Evolutionary conservation across 1,140 invertebrate genomes (phyloP).

Genomic region (Lordiphosa collinella): DNA sequence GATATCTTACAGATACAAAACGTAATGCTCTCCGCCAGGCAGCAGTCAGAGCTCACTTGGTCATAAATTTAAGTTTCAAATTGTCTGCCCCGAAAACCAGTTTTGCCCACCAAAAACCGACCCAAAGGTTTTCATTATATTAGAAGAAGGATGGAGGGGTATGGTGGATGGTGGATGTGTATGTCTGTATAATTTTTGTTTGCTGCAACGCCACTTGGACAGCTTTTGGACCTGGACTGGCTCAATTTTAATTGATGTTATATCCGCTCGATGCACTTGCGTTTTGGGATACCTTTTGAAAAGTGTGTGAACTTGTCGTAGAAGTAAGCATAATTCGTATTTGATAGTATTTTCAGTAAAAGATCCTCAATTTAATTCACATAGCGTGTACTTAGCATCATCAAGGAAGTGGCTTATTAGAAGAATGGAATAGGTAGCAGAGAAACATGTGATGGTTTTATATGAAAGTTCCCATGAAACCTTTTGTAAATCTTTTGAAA

Average conservation of each 20-base stretch:
- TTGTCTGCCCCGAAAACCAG: slow-evolving; percentile 63
- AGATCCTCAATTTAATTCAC: too few species aligned
- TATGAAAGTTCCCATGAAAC: too few species aligned
- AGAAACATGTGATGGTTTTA: too few species aligned
- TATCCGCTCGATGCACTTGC: slow-evolving; percentile 20
- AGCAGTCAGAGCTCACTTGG: slow-evolving; percentile 44
- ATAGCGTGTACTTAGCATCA: too few species aligned
- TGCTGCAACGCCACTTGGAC: slow-evolving; percentile 15
- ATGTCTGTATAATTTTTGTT: slow-evolving; percentile 23
- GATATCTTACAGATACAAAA: slow-evolving; percentile 70
- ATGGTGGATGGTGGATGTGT: not conserved
- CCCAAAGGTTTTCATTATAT: slow-evolving; percentile 65
- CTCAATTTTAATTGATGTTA: slow-evolving; percentile 32
- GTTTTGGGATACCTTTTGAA: slow-evolving; percentile 1
- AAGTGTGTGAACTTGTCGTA: slow-evolving; percentile 7
- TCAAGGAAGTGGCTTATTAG: too few species aligned
- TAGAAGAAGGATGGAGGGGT: not conserved
- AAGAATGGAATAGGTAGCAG: too few species aligned
- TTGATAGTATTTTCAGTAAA: slow-evolving; percentile 15
- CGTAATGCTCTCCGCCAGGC: slow-evolving; percentile 25
- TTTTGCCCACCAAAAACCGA: slow-evolving; percentile 58
- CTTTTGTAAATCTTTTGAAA: too few species aligned
- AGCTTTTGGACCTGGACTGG: slow-evolving; percentile 24
- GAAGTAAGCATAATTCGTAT: slow-evolving; percentile 9
- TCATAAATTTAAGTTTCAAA: slow-evolving; percentile 77